Percentiles rank a stretch among this genome's conserved stretches.
Conservation (phyloP, 1,140 invertebrate genomes). For the Diploscapter pachys region DNA sequence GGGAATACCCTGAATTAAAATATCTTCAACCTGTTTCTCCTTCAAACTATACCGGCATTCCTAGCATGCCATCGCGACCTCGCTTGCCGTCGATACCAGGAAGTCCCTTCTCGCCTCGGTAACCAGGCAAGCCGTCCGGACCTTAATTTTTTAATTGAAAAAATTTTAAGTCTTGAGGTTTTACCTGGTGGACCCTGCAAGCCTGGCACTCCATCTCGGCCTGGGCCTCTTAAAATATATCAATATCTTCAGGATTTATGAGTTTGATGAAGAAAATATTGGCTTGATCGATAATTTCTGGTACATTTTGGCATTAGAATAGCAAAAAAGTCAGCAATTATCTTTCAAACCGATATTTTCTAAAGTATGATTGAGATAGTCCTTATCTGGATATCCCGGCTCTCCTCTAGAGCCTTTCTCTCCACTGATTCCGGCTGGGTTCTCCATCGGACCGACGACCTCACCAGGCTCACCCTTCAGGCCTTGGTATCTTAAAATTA, state of each 20-base stretch:
- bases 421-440: slow-evolving; percentile 41
- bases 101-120: slow-evolving; percentile 33
- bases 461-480: slow-evolving; percentile 56
- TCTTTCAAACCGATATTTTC: no score
- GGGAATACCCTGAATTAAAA: slow-evolving; percentile 32
- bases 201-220: slow-evolving; percentile 34
- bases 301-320: no score
- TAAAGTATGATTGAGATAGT: no score
- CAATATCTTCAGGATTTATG: no score
- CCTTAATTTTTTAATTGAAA: no score
- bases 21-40: background rate
- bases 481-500: slow-evolving; percentile 54
- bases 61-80: slow-evolving; percentile 38
- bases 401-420: slow-evolving; percentile 35
- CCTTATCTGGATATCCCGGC: slow-evolving; percentile 31
- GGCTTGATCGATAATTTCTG: no score
- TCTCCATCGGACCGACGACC: slow-evolving; percentile 57
- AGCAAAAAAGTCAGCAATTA: no score
- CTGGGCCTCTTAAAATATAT: slow-evolving; percentile 21
- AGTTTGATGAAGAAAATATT: no score
- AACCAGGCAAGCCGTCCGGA: slow-evolving; percentile 33
- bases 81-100: slow-evolving; percentile 39
- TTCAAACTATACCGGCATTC: slow-evolving; percentile 6
- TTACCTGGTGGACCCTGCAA: slow-evolving; percentile 17
- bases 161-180: no score